Conservation (phyloP, 1,140 invertebrate species). For the Protaetia brevitarsis region DNA sequence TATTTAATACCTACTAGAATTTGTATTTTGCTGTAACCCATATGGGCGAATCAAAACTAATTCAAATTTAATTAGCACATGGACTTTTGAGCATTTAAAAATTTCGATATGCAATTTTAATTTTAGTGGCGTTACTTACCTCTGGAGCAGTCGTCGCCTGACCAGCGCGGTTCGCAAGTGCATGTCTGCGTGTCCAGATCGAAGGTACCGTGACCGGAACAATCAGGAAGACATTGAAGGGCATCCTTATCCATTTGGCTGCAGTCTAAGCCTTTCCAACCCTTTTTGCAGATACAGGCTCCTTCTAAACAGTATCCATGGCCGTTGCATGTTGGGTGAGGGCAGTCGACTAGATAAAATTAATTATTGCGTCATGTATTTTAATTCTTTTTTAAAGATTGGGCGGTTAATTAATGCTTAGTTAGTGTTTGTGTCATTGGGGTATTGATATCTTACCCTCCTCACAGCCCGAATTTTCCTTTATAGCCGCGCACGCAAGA, state of each 20-base stretch:
- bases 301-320: constrained; percentile 96
- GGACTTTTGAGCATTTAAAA: not conserved
- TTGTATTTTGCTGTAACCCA: no score
- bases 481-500: constrained; percentile 89
- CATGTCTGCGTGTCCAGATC: constrained; percentile 90
- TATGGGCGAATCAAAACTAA: no score
- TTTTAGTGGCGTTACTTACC: constrained; percentile 51
- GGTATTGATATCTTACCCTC: constrained; percentile 59
- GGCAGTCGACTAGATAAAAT: constrained; percentile 74
- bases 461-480: constrained; percentile 87
- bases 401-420: not conserved
- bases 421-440: no score
- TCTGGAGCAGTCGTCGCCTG: constrained; percentile 91
- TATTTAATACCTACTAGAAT: no score
- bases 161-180: constrained; percentile 88
- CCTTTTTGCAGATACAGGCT: constrained; percentile 95
- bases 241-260: constrained; percentile 89
- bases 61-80: no score
- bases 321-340: constrained; percentile 90
- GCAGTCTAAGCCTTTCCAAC: constrained; percentile 92
- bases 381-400: not conserved
- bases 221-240: constrained; percentile 89
- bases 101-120: constrained; percentile 8
- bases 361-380: not conserved
- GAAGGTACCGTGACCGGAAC: constrained; percentile 91